Evolutionary conservation across 1,140 invertebrate species (phyloP).

Genomic region (Drosophila orena): DNA sequence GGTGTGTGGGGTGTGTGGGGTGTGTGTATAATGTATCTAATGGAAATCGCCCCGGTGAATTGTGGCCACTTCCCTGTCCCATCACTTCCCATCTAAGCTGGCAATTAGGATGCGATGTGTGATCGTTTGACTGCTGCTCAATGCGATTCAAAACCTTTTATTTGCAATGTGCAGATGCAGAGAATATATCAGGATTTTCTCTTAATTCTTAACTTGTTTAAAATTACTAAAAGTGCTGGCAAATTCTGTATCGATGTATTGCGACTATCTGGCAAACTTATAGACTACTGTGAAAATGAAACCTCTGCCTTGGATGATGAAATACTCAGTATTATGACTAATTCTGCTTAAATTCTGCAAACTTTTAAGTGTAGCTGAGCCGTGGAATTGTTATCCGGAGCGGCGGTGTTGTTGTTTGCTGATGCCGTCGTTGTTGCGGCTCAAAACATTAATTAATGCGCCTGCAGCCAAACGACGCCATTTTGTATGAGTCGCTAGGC

Average conservation of each 20-base stretch:
- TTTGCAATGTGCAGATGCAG: background rate
- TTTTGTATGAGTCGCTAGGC: constrained; percentile 56
- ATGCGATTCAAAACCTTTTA: constrained; percentile 4
- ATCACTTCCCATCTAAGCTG: constrained; percentile 41
- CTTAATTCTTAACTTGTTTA: background rate
- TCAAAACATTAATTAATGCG: constrained; percentile 80
- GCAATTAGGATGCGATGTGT: constrained; percentile 40
- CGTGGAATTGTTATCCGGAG: constrained; percentile 26
- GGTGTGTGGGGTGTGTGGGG: constrained; percentile 4
- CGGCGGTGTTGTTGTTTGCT: constrained; percentile 33
- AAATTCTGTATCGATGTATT: no score
- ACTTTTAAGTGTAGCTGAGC: background rate
- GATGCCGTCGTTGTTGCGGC: constrained; percentile 54
- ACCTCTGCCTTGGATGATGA: no score
- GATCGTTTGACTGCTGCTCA: constrained; percentile 16
- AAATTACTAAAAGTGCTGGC: no score
- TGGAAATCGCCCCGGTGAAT: constrained; percentile 41
- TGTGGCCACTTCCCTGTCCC: constrained; percentile 24
- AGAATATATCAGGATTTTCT: constrained; percentile 2
- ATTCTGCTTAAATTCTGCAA: no score
- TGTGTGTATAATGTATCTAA: constrained; percentile 34
- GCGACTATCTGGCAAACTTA: no score
- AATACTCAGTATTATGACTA: no score
- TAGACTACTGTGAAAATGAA: no score
- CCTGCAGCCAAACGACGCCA: constrained; percentile 77